Percentiles rank a stretch among this genome's conserved stretches.
Conservation (phyloP, 2,888 invertebrate genomes). For the Mesochorus sp. region DNA sequence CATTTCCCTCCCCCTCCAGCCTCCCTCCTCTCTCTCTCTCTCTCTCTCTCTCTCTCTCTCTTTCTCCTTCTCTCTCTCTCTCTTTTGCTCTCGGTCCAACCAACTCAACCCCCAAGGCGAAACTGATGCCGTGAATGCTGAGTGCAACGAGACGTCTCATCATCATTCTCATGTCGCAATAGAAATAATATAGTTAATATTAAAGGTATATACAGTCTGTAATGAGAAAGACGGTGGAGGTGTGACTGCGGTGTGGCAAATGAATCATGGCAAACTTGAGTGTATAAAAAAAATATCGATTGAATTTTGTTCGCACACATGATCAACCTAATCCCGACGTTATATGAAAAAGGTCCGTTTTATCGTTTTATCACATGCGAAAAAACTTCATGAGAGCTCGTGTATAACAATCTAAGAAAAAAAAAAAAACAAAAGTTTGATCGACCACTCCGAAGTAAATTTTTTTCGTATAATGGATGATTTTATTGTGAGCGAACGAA, state of each 20-base stretch:
- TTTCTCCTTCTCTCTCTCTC: background rate
- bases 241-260: too few relatives aligned
- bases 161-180: constrained; percentile 31
- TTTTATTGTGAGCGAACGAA: constrained; percentile 31
- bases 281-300: too few relatives aligned
- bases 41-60: constrained; percentile 8
- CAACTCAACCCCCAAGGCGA: constrained; percentile 27
- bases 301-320: too few relatives aligned
- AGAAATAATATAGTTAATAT: constrained; percentile 56
- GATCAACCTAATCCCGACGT: too few relatives aligned
- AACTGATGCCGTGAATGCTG: constrained; percentile 46
- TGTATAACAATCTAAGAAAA: too few relatives aligned
- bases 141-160: constrained; percentile 65
- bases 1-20: constrained; percentile 60
- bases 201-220: constrained; percentile 24
- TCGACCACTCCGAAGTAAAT: constrained; percentile 5
- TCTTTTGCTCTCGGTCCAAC: background rate
- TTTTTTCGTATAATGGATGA: constrained; percentile 27
- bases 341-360: too few relatives aligned
- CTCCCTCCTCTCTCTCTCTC: constrained; percentile 19
- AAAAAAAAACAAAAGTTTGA: constrained; percentile 41
- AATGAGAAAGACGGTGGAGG: too few relatives aligned
- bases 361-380: too few relatives aligned
- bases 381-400: background rate
- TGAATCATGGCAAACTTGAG: too few relatives aligned